A percentile compares a stretch with the other conserved stretches of the same genome.
phyloP scores from a whole-genome alignment of 2,797 vertebrate genomes.

The Acipenser ruthenus region DNA sequence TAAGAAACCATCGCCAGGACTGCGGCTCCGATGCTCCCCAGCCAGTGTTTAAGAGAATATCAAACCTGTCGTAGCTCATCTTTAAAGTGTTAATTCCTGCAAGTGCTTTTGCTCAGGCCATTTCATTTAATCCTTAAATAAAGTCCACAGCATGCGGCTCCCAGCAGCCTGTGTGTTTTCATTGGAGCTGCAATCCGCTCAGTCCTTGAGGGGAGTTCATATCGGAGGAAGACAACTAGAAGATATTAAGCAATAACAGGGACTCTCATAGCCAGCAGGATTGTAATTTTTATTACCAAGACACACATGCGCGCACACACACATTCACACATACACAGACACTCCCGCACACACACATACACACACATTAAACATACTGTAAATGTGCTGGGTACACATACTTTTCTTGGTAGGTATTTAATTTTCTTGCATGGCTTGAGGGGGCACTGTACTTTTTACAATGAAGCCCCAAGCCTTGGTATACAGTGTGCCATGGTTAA shows the following conservation, averaged over 20 bases:
- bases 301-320: too few species aligned
- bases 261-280: conserved; percentile 8
- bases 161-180: conserved; percentile 23
- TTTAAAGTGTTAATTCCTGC: conserved; percentile 77
- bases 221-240: conserved; percentile 29
- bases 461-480: too few species aligned
- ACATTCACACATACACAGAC: too few species aligned
- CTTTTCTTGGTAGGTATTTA: too few species aligned
- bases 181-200: conserved; percentile 1
- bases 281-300: too few species aligned
- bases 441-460: too few species aligned
- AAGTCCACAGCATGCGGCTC: conserved; percentile 48
- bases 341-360: too few species aligned
- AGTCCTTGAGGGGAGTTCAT: conserved; percentile 18
- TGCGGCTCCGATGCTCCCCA: neutral
- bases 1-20: too few species aligned
- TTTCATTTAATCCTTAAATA: conserved; percentile 86
- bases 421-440: too few species aligned
- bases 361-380: too few species aligned
- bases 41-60: conserved; percentile 50
- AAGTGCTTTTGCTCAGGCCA: conserved; percentile 65
- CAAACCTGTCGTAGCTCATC: conserved; percentile 73
- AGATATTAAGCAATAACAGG: conserved; percentile 34
- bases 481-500: too few species aligned
- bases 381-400: too few species aligned